Conservation (phyloP, 1,140 invertebrate species). For the Drosophila arawakana region DNA sequence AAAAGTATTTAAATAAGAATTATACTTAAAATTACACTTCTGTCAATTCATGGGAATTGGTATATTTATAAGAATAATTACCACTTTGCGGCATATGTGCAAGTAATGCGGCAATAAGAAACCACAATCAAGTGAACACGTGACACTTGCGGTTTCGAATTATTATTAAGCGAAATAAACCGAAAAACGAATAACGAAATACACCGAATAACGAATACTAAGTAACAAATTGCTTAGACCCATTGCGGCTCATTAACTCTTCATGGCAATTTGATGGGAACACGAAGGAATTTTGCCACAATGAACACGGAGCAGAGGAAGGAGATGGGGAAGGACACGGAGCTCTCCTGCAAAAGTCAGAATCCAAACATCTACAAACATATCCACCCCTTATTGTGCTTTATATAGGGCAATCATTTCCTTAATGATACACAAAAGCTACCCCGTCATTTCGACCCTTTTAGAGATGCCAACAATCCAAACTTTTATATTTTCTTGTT, state of each 20-base stretch:
- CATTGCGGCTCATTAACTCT: slow-evolving; percentile 78
- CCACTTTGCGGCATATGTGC: slow-evolving; percentile 58
- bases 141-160: slow-evolving; percentile 75
- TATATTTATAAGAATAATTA: slow-evolving; percentile 31
- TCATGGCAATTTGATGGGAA: slow-evolving; percentile 58
- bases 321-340: no score
- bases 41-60: slow-evolving; percentile 5
- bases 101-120: slow-evolving; percentile 66
- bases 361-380: slow-evolving; percentile 7
- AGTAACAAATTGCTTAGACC: slow-evolving; percentile 52
- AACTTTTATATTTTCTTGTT: slow-evolving; percentile 14
- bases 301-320: not conserved
- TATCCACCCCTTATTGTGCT: slow-evolving; percentile 70
- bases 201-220: slow-evolving; percentile 46
- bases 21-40: not conserved
- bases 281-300: slow-evolving; percentile 37
- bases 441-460: slow-evolving; percentile 67
- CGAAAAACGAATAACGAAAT: slow-evolving; percentile 51
- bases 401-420: slow-evolving; percentile 62
- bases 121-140: slow-evolving; percentile 70
- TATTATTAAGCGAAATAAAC: slow-evolving; percentile 27
- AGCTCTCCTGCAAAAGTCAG: not conserved
- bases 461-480: slow-evolving; percentile 48
- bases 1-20: not conserved
- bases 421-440: slow-evolving; percentile 54